These are phyloP conservation scores for Parauchenoglanis punctatus DNA, from an alignment of 2,797 vertebrate genomes.

Conservation along the genomic window DNA sequence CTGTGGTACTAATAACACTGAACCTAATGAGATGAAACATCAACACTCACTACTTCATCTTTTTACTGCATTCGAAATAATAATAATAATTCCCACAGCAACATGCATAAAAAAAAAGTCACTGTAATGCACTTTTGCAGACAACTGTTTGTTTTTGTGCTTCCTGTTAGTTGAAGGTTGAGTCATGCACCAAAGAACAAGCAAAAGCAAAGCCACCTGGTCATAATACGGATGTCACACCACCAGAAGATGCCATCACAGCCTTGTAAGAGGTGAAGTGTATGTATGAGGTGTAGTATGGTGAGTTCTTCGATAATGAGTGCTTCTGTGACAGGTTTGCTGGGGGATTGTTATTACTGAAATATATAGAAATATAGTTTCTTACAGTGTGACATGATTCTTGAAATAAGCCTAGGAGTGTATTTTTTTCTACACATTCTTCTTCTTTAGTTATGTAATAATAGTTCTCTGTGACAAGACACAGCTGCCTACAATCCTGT, in stretches of 20 bases:
- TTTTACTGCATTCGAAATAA: not conserved
- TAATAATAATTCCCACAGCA: slow-evolving; percentile 10
- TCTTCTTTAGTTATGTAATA: not conserved
- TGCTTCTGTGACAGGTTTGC: slow-evolving; percentile 21
- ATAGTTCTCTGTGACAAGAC: not conserved
- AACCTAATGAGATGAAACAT: slow-evolving; percentile 4
- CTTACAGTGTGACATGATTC: not conserved
- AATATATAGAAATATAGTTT: slow-evolving; percentile 3
- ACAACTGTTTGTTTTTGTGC: slow-evolving; percentile 5
- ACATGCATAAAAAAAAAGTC: not conserved
- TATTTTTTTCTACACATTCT: not conserved
- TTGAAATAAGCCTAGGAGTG: not conserved
- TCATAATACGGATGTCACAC: slow-evolving; percentile 12
- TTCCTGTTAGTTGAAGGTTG: not conserved
- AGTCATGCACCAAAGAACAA: slow-evolving; percentile 1
- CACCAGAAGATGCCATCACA: not conserved
- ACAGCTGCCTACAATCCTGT: not conserved
- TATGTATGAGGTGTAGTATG: slow-evolving; percentile 6
- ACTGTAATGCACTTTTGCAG: slow-evolving; percentile 11
- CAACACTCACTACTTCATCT: not conserved
- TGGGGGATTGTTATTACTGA: not conserved
- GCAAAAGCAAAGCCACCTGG: slow-evolving; percentile 17
- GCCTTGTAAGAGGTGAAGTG: slow-evolving; percentile 26
- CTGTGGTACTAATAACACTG: slow-evolving; percentile 10
- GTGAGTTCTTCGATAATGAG: slow-evolving; percentile 37